These are phyloP conservation scores for Thaumatotibia leucotreta DNA, from an alignment of 1,140 invertebrate species.

Conservation along the genomic window DNA sequence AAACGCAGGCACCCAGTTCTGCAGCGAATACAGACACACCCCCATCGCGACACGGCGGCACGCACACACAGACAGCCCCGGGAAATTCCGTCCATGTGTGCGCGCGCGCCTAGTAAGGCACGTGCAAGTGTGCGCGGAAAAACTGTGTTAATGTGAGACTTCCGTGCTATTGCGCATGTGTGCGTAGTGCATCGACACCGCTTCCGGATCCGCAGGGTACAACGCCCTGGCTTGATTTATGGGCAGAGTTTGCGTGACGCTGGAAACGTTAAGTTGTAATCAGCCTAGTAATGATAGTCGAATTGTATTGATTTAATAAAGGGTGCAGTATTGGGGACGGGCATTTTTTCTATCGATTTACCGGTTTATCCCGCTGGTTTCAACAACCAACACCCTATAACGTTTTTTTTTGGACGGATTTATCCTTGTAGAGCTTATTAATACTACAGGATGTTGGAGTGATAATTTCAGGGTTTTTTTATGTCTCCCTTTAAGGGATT, in stretches of 20 bases:
- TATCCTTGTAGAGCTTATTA: no score
- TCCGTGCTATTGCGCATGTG: slow-evolving; percentile 35
- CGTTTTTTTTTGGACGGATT: no score
- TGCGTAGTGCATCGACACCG: slow-evolving; percentile 66
- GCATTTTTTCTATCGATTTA: neutral
- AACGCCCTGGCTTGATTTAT: slow-evolving; percentile 67
- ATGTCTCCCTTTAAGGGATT: no score
- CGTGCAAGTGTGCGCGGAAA: slow-evolving; percentile 42
- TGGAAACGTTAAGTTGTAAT: slow-evolving; percentile 50
- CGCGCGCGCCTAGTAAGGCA: slow-evolving; percentile 29
- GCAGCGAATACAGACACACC: slow-evolving; percentile 31
- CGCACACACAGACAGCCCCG: slow-evolving; percentile 42
- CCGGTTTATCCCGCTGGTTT: no score
- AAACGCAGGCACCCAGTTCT: slow-evolving; percentile 29
- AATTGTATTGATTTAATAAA: neutral
- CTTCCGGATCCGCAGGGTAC: slow-evolving; percentile 65
- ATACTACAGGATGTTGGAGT: no score
- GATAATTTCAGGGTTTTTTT: no score
- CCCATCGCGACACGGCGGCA: slow-evolving; percentile 54
- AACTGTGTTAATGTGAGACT: slow-evolving; percentile 65
- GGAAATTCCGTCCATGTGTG: slow-evolving; percentile 43
- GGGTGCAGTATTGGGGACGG: neutral
- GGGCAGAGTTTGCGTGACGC: slow-evolving; percentile 52
- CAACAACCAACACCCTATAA: no score
- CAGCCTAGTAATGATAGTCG: slow-evolving; percentile 23